Base-by-base conservation (phyloP, 2,888 invertebrate genomes). In the Caradrina kadenii region DNA sequence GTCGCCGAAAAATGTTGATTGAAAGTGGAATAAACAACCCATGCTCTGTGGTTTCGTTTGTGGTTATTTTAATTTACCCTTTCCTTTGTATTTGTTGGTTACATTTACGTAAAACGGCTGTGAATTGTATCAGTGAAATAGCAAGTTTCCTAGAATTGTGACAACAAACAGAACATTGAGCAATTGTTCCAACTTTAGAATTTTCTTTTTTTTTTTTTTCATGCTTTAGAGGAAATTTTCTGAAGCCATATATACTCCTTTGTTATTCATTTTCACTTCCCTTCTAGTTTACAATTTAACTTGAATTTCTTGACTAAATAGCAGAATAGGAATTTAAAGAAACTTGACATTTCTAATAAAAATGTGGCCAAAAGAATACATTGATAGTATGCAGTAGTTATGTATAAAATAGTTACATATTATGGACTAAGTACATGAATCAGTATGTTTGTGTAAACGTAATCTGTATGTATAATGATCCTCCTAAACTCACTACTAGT, bases 31-130 rank as follows among this genome's bases (percentile, higher is more conserved):
- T 42, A 60, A 50, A 65, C 60, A 53, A 62, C 19, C 45, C 10
- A 31, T n/a, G 45, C n/a, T 7, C 26, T 35, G 69, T 48, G 69
- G 61, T 62, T 64, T 63, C 5, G 55, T 42, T 56, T 68, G 73
- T 63, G 64, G 54, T 61, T 50, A 50, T 56, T 49, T 50, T 53
- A 80, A 80, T 80, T 63, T 66, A 55, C 62, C 49, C 53, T 55
- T 60, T 61, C 22, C 11, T 35, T 56, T 6, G 17, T 60, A 59
- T n/a, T 31, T 50, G 13, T 21, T 10, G 15, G 15, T 52, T 66
- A 35, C 54, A 42, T 35, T 53, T 60, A 55, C 11, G 17, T 65
- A 35, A 35, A 52, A 53, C 31, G 26, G 50, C 17, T 35, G 21
- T 22, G 15, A 61, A 60, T 55, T 49, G 39, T 54, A 58, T 53